A percentile compares a stretch with the other conserved stretches of the same genome.
These are phyloP conservation scores for Periophthalmus modestus DNA, from an alignment of 2,113 vertebrate genomes.

Conservation along the genomic window DNA sequence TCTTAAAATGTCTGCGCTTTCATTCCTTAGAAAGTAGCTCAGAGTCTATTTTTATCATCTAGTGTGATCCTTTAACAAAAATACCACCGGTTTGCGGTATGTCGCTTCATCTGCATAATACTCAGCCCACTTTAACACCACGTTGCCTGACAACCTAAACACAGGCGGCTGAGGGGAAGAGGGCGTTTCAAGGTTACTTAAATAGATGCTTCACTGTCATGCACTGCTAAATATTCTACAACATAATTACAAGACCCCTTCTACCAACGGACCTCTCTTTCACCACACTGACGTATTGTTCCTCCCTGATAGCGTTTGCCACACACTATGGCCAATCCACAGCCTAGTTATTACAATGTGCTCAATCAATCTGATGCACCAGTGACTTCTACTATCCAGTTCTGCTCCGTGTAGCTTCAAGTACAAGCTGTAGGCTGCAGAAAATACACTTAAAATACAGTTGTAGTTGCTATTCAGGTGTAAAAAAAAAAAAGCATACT, in stretches of 20 bases:
- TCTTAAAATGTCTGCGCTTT: neutral
- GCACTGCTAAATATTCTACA: constrained; percentile 20
- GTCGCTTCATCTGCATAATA: constrained; percentile 26
- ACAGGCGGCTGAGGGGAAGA: constrained; percentile 6
- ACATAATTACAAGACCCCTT: constrained; percentile 4
- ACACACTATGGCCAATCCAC: constrained; percentile 14
- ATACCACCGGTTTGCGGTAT: constrained; percentile 31
- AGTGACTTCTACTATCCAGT: neutral
- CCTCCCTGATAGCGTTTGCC: constrained; percentile 6
- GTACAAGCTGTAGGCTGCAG: neutral
- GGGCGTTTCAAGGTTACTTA: constrained; percentile 35
- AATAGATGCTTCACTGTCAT: constrained; percentile 23
- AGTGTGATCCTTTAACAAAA: constrained; percentile 24
- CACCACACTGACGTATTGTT: constrained; percentile 1
- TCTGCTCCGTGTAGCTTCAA: neutral
- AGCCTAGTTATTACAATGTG: constrained; percentile 29
- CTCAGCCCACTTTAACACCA: constrained; percentile 7
- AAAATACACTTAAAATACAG: neutral
- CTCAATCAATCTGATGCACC: constrained; percentile 18
- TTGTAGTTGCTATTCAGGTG: neutral
- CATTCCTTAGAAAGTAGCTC: constrained; percentile 2
- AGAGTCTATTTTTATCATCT: constrained; percentile 29
- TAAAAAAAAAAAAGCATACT: neutral
- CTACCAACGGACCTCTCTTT: constrained; percentile 8
- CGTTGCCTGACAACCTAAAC: constrained; percentile 4